Evolutionary conservation across 2,888 invertebrate genomes (phyloP), one percentile per base, ranked within the genome.

Genomic region (Andrena hattorfiana): DNA sequence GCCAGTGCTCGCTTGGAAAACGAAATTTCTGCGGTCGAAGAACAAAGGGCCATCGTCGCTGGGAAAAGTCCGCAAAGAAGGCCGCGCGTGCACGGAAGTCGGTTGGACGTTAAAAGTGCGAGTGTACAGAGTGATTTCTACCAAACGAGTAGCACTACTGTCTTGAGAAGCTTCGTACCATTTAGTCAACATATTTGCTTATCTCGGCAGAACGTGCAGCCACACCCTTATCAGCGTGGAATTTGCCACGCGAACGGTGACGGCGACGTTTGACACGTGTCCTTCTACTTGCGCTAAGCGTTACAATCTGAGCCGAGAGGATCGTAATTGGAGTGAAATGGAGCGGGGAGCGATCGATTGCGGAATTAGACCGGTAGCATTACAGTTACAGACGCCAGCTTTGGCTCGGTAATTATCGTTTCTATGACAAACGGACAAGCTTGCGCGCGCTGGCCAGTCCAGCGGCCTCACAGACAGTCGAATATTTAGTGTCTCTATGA

Each of bases 401-500:
- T 87, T 79, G 81, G 66, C 30, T 54, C 48, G 67, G 77, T 87
- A 87, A 87, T 87, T 87, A 87, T 84, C 85, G 79, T 73, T 71
- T 81, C 80, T 78, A 71, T 60, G 84, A 81, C 66, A 83, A 74
- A 63, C 64, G 49, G 48, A 48, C 59, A 59, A 28, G 48, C 63
- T 8, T 23, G 35, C 10, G 49, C 28, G 35, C 23, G 54, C 32
- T 60, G 71, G 78, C 56, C 20, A 62, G 63, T 20, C 70, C 59
- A 68, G 49, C 68, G 56, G 78, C 69, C 78, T 72, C 82, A 62
- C 79, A 77, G 78, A 78, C 76, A 77, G 78, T 75, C 68, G 81
- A 84, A 87, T 88, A 85, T 88, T 86, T 87, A 86, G 84, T 77
- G 83, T 86, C 87, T 86, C 79, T 82, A 76, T 81, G 79, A 85